phyloP scores from a whole-genome alignment of 2,888 invertebrate species.

The Pteria penguin region DNA sequence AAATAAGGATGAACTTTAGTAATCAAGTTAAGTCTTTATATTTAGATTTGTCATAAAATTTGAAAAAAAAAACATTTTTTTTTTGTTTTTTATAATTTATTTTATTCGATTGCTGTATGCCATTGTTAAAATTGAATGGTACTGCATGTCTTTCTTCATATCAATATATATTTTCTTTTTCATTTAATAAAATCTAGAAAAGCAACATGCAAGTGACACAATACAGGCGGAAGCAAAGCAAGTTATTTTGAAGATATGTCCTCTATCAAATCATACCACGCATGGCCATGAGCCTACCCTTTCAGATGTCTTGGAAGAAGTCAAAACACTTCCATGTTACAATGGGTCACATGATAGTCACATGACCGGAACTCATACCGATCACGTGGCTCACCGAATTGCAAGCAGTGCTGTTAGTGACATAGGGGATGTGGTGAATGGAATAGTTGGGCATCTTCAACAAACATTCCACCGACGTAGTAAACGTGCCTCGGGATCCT shows the following conservation, averaged over 20 bases:
- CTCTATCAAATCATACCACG: constrained; percentile 40
- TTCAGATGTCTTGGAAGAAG: constrained; percentile 39
- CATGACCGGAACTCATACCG: background rate
- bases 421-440: background rate
- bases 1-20: no score
- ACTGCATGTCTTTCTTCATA: no score
- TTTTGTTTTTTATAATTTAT: no score
- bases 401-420: background rate
- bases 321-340: constrained; percentile 33
- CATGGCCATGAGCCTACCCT: constrained; percentile 33
- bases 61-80: no score
- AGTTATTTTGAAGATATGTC: constrained; percentile 51
- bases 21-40: no score
- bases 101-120: no score
- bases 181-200: no score
- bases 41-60: no score
- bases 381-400: background rate
- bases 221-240: constrained; percentile 48
- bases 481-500: constrained; percentile 44
- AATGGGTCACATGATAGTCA: background rate
- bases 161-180: no score
- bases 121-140: no score
- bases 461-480: constrained; percentile 7
- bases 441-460: background rate
- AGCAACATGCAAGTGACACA: constrained; percentile 55